Evolutionary conservation across 1,140 invertebrate genomes (phyloP), one percentile per base, ranked within the genome.

Genomic region (Cyrtorhinus lividipennis): DNA sequence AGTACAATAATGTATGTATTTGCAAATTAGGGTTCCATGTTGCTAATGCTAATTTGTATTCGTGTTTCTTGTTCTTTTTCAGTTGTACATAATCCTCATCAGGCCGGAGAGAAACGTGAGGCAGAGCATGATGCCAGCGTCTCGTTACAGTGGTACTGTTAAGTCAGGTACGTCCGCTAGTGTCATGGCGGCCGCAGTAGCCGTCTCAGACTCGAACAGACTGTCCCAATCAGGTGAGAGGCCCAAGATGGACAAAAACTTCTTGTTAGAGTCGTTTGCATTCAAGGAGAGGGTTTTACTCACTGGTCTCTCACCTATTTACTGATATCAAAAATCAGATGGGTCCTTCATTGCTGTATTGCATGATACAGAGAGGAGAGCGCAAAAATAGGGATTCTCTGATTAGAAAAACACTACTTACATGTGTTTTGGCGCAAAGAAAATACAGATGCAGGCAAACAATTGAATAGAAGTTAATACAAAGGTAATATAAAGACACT

Each of bases 51-150:
- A 38, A 15, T 38, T 38, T 38, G 15, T 38, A 38, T 38, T 15
- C 15, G 30, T 8, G 30, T 38, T 38, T 38, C 38, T 53, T 53
- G 10, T 65, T n/a, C 53, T 71, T 62, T 74, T 73, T 45, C 72
- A 95, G 85, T 73, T 95, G 18, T 95, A 95, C 75, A 95, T 97
- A 70, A 95, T 97, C 67, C 74, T 96, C 38, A 82, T 95, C 26
- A 81, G 90, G 59, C 92, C 93, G 1, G 93, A 96, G 74, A 80
- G 89, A 38, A 96, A 97, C 73, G 85, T 96, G 1, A 80, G 92
- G 0, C 89, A 92, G 73, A 87, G 86, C 70, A 91, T 95, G 80
- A 93, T 94, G 89, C 83, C 86, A 24, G 57, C 46, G 13, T 67
- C 66, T 0, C 15, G 61, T 2, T 65, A 65, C 57, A 65, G 61